Evolutionary conservation across 1,140 invertebrate genomes (phyloP), one percentile per base, ranked within the genome.

Genomic region (Anoplophora glabripennis): DNA sequence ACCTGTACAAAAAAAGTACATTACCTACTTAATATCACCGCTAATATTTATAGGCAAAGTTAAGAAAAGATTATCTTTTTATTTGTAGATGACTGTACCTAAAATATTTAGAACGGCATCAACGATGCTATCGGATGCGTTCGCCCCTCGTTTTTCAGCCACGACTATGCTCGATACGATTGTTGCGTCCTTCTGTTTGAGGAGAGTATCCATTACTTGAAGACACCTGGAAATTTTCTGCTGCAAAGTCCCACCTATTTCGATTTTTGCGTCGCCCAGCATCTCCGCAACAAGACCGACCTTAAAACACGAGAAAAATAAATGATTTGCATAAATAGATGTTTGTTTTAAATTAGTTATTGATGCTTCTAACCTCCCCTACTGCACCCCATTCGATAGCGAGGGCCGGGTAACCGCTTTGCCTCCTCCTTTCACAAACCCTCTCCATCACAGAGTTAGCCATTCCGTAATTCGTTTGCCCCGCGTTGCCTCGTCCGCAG

Each of bases 401-500:
- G 38, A 88, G 72, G 0, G 79, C 87, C 4, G 86, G 85, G 1
- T 85, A 77, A 3, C 85, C 84, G 5, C 81, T 76, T 18, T 71
- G 72, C 59, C 76, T 73, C 45, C 86, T 77, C 63, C 75, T 59
- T 64, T 88, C 86, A 63, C 86, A 86, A 51, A 89, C 83, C 51
- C 85, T 79, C 74, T 89, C 87, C 86, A 89, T 88, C 11, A 86
- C 77, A 0, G 86, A 86, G 73, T 89, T 89, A 8, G 85, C 81
- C 76, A 86, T 82, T 44, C 86, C 93, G 73, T 96, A 96, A 75
- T 94, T 96, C 0, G 89, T 85, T 76, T 96, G 93, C 2, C 93
- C 93, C 40, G 86, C 84, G 75, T 95, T 95, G 60, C 93, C 93
- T 48, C 90, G 81, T 4, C 93, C 93, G 75, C 92, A 93, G 36